phyloP scores from a whole-genome alignment of 64 coral and sea anemone genomes.

The Platygyra sinensis region DNA sequence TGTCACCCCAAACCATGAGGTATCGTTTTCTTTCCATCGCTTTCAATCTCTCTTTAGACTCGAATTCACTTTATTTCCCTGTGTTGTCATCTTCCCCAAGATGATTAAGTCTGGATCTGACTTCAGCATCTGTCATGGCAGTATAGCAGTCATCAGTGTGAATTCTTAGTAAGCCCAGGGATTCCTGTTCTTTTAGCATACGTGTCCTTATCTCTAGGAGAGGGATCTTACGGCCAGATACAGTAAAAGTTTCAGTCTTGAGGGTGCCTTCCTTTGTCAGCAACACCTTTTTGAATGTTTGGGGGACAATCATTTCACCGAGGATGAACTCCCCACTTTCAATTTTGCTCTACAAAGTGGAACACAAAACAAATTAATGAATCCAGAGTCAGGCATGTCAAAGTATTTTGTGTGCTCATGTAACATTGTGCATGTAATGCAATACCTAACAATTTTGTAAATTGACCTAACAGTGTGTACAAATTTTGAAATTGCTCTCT shows the following conservation, averaged over 20 bases:
- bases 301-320: constrained; percentile 49
- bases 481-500: too few relatives aligned
- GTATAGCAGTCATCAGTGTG: constrained; percentile 41
- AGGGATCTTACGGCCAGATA: constrained; percentile 56
- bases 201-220: constrained; percentile 35
- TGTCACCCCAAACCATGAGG: constrained; percentile 47
- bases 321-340: constrained; percentile 43
- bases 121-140: not conserved
- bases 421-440: too few relatives aligned
- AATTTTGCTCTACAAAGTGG: not conserved
- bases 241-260: constrained; percentile 27
- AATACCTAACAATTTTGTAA: too few relatives aligned
- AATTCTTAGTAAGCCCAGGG: constrained; percentile 30
- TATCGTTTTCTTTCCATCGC: constrained; percentile 42
- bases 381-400: too few relatives aligned
- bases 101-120: too few relatives aligned
- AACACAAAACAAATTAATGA: not conserved
- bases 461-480: too few relatives aligned
- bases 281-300: constrained; percentile 36
- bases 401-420: not conserved
- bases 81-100: too few relatives aligned
- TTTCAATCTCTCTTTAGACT: constrained; percentile 41
- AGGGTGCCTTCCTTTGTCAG: constrained; percentile 28
- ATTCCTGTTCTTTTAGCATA: constrained; percentile 30
- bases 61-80: too few relatives aligned